Percentiles rank a stretch among this genome's conserved stretches.
Evolutionary conservation across 2,113 vertebrate species (phyloP).

Genomic region (Nycticryphes semicollaris): DNA sequence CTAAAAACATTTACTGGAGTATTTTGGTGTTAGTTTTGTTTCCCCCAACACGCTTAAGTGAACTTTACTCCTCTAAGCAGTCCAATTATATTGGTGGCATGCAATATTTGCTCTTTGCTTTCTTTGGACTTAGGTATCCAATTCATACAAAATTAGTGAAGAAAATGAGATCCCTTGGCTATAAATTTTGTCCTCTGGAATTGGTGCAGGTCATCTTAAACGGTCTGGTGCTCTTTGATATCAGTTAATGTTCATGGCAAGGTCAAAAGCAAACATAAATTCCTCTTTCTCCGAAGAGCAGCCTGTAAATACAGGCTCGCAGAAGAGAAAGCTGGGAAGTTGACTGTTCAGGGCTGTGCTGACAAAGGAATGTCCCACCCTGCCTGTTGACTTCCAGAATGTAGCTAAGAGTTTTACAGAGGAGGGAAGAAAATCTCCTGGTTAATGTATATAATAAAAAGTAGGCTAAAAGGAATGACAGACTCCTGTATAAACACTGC

Average conservation of each 20-base stretch:
- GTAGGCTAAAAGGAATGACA: background rate
- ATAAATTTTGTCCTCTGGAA: background rate
- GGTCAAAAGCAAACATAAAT: slow-evolving; percentile 35
- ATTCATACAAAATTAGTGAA: background rate
- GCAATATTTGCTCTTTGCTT: background rate
- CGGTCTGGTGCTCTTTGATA: background rate
- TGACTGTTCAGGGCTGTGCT: slow-evolving; percentile 4
- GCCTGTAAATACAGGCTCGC: background rate
- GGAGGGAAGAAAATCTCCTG: background rate
- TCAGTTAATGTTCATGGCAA: background rate
- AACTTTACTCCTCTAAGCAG: background rate
- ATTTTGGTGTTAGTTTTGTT: background rate
- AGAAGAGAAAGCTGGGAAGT: background rate
- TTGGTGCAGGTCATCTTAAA: background rate
- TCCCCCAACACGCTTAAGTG: background rate
- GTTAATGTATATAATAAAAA: background rate
- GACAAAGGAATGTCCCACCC: background rate
- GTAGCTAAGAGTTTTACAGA: background rate
- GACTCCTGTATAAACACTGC: background rate
- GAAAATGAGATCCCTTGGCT: background rate
- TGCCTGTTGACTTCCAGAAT: background rate
- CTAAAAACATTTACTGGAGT: background rate
- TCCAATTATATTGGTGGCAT: background rate
- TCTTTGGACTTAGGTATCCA: background rate
- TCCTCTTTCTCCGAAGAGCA: background rate